These are phyloP conservation scores for Eupithecia exiguata DNA, from an alignment of 2,888 invertebrate genomes.

Conservation along the genomic window DNA sequence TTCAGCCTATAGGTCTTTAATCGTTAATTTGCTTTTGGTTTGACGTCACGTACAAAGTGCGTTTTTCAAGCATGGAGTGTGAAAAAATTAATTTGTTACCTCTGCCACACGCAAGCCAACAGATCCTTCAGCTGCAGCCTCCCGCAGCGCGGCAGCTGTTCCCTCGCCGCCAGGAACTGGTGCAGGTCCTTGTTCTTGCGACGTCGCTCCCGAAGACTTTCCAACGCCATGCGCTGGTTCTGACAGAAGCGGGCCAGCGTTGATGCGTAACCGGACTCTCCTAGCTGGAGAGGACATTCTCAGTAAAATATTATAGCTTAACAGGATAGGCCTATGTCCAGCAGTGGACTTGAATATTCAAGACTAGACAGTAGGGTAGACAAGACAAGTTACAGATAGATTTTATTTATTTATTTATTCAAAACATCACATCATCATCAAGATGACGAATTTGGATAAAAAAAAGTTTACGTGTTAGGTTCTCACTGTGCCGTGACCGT, in stretches of 20 bases:
- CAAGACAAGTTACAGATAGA: not conserved
- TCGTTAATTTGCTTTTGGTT: no score
- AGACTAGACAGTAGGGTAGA: no score
- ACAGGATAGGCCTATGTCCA: not conserved
- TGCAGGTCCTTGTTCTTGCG: slow-evolving; percentile 91
- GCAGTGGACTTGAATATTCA: not conserved
- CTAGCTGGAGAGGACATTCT: slow-evolving; percentile 73
- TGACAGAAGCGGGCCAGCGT: slow-evolving; percentile 92
- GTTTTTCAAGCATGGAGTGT: no score
- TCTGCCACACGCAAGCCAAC: slow-evolving; percentile 80
- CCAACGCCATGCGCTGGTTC: slow-evolving; percentile 93
- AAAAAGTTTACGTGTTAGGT: no score
- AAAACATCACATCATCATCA: no score
- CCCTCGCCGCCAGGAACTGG: slow-evolving; percentile 89
- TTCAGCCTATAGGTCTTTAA: no score
- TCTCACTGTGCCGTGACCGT: no score
- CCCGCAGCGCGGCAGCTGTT: slow-evolving; percentile 91
- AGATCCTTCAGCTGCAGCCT: slow-evolving; percentile 93
- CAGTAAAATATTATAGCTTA: not conserved
- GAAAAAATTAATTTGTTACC: slow-evolving; percentile 51
- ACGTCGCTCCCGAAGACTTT: slow-evolving; percentile 89
- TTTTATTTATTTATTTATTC: no score
- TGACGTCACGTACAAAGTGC: no score
- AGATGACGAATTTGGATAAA: not conserved
- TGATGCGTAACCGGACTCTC: slow-evolving; percentile 89